Base-by-base conservation (phyloP, 92 coral and sea anemone species). In the Porites rus region DNA sequence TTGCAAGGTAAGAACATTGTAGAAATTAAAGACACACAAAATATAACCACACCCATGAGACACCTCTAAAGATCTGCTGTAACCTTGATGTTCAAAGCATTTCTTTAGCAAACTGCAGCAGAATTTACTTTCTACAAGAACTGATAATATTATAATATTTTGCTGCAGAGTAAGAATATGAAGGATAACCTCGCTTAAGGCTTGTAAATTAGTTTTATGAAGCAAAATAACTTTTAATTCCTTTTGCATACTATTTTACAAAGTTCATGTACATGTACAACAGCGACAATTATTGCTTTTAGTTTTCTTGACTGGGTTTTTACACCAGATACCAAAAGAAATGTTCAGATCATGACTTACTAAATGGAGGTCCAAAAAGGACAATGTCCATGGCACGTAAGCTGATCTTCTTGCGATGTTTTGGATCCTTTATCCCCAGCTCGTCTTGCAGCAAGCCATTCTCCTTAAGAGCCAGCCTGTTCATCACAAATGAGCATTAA, bases 341-440 rank as follows among this genome's bases (percentile, higher is more conserved):
- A 4, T 53, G 4, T n/a, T 7, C 18, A 17, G 22, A 38, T 64
- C 50, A 64, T 24, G 17, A 46, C 92, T 89, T 69, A 94, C 97
- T 87, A 25, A 85, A 65, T 52, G 99, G 98, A 12, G 99, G 97
- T 19, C 99, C 99, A 88, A 97, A 97, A 16, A 97, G 83, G 58
- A 95, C 98, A 80, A 95, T 92, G 86, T 97, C 99, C 99, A 97
- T 97, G 18, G 99, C 97, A 60, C 99, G 90, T 56, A 97, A 89
- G 70, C 98, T 92, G 14, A 97, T 97, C 68, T 97, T 97, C 91
- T 95, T 97, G 75, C 99, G 93, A 69, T 97, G 98, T 65, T 95
- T 95, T 3, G 95, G 88, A 79, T 95, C 96, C 70, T 92, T 89
- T 78, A 97, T 92, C 19, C 96, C 96, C 25, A 91, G 91, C 53